These are phyloP conservation scores for Drosophila nannoptera DNA, from an alignment of 1,140 invertebrate species.

Conservation along the genomic window DNA sequence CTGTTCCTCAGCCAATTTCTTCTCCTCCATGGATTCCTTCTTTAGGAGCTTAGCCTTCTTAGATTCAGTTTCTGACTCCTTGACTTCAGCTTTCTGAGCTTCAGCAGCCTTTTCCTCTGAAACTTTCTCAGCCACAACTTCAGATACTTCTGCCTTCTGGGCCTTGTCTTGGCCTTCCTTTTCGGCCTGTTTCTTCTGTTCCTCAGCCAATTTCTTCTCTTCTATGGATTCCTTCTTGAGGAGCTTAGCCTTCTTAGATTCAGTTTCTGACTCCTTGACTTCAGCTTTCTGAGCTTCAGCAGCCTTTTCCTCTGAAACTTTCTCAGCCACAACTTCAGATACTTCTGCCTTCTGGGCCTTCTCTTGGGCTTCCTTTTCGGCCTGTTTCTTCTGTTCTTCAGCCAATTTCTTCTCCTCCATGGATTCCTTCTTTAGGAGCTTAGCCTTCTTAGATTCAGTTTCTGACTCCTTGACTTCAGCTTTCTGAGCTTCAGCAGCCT, in stretches of 20 bases:
- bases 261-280: constrained; percentile 7
- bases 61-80: constrained; percentile 33
- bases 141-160: constrained; percentile 35
- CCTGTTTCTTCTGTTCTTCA: constrained; percentile 24
- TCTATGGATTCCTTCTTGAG: constrained; percentile 6
- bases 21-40: constrained; percentile 26
- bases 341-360: constrained; percentile 38
- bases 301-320: constrained; percentile 10
- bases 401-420: constrained; percentile 20
- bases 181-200: neutral
- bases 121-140: constrained; percentile 31
- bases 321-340: constrained; percentile 24
- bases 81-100: constrained; percentile 2
- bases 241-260: constrained; percentile 36
- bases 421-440: constrained; percentile 26
- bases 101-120: constrained; percentile 19
- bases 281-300: constrained; percentile 4
- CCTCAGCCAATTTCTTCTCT: neutral
- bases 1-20: constrained; percentile 18
- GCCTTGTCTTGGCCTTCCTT: constrained; percentile 7
- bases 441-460: constrained; percentile 47
- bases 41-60: constrained; percentile 21
- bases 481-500: constrained; percentile 4
- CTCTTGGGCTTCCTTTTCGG: constrained; percentile 3
- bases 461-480: constrained; percentile 5